A percentile compares a stretch with the other conserved stretches of the same genome.
phyloP scores from a whole-genome alignment of 2,797 vertebrate species.

The Hoplostethus mediterraneus region DNA sequence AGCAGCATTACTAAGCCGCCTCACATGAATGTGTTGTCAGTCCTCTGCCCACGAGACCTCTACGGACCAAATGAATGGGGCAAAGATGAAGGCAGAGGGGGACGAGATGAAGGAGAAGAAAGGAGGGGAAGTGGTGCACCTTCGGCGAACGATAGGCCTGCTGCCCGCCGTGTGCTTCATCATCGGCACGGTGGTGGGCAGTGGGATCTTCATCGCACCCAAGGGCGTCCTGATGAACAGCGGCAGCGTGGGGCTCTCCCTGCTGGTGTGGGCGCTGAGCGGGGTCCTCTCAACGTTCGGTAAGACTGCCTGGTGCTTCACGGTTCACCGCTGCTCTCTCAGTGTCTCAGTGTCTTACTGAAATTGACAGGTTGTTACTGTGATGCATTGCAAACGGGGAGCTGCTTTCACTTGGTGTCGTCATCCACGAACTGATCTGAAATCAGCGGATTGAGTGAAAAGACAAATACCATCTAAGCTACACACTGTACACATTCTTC shows the following conservation, averaged over 20 bases:
- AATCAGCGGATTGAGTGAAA: too few species aligned
- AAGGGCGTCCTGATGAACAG: conserved; percentile 91
- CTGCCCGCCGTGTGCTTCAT: conserved; percentile 86
- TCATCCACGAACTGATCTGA: too few species aligned
- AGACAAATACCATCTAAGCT: too few species aligned
- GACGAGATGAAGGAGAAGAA: conserved; percentile 30
- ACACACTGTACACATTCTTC: too few species aligned
- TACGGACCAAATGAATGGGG: conserved; percentile 44
- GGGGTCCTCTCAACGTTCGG: conserved; percentile 89
- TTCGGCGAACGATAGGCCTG: conserved; percentile 86
- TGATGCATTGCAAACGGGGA: too few species aligned
- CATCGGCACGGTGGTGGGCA: conserved; percentile 90
- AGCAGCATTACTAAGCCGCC: not conserved
- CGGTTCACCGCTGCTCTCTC: too few species aligned
- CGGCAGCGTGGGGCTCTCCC: conserved; percentile 88
- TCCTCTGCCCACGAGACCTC: not conserved
- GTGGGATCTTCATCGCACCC: conserved; percentile 92
- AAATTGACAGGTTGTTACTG: too few species aligned
- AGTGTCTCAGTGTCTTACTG: too few species aligned
- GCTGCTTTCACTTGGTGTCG: too few species aligned
- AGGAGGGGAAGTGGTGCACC: conserved; percentile 75
- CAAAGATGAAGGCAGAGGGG: conserved; percentile 15
- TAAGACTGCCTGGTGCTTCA: conserved; percentile 55
- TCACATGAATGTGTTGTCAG: not conserved
- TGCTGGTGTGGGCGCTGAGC: conserved; percentile 87